A percentile compares a stretch with the other conserved stretches of the same genome.
These are phyloP conservation scores for Cryptotermes secundus DNA, from an alignment of 1,140 invertebrate genomes.

Conservation along the genomic window DNA sequence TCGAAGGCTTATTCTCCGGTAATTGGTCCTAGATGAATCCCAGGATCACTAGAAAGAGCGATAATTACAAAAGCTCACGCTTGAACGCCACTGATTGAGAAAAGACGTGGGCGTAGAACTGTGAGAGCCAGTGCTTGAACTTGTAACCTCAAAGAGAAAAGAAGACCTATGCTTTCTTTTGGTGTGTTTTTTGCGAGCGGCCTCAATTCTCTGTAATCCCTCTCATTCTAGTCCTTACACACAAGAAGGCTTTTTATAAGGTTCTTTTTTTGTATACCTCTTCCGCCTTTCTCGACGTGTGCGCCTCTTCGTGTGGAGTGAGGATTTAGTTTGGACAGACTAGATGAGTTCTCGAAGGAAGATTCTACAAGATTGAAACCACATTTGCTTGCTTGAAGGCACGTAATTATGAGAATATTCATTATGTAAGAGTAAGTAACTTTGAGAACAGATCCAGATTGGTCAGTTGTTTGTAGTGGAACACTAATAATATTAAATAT, in stretches of 20 bases:
- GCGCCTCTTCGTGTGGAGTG: neutral
- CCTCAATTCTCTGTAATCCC: slow-evolving; percentile 10
- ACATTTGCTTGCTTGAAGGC: neutral
- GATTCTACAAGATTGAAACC: neutral
- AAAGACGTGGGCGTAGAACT: neutral
- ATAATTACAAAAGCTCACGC: neutral
- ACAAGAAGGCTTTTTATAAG: neutral
- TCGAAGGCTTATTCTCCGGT: neutral
- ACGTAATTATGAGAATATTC: slow-evolving; percentile 12
- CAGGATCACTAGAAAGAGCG: neutral
- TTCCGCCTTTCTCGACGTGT: neutral
- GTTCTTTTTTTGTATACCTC: neutral
- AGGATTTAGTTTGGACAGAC: neutral
- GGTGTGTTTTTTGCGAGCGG: neutral
- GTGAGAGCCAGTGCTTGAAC: neutral
- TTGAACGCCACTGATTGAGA: too few relatives aligned
- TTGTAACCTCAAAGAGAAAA: neutral
- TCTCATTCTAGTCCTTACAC: slow-evolving; percentile 5
- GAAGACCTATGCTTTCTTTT: neutral
- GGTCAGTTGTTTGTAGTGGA: too few relatives aligned
- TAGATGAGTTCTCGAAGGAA: neutral
- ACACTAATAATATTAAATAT: too few relatives aligned
- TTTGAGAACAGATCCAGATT: neutral
- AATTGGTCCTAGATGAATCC: neutral
- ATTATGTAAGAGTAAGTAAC: neutral